phyloP scores from a whole-genome alignment of 2,888 invertebrate genomes.

The Apotomis turbidana region DNA sequence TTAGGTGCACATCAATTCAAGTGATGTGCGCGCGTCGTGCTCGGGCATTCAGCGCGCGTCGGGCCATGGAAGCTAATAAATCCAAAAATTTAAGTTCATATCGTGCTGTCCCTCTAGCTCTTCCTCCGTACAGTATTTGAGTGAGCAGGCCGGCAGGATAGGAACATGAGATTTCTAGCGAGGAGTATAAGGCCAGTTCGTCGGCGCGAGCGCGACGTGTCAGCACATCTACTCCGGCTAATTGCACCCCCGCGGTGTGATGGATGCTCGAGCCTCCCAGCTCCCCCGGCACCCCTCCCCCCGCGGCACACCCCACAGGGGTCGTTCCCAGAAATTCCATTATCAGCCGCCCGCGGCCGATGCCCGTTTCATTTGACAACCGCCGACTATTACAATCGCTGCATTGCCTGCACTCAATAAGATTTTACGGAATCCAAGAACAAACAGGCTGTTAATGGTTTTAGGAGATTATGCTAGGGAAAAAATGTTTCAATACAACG shows the following conservation, averaged over 20 bases:
- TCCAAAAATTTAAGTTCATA: too few relatives aligned
- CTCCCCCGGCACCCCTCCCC: slow-evolving; percentile 50
- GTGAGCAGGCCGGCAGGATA: too few relatives aligned
- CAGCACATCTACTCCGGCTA: slow-evolving; percentile 78
- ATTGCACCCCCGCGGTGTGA: slow-evolving; percentile 74
- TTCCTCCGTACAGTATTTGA: too few relatives aligned
- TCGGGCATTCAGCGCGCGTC: slow-evolving; percentile 33
- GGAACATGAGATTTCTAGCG: too few relatives aligned
- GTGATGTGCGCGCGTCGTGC: slow-evolving; percentile 21
- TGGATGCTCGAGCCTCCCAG: slow-evolving; percentile 65
- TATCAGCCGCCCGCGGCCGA: slow-evolving; percentile 65
- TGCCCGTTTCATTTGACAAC: slow-evolving; percentile 62
- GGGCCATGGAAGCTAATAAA: not conserved
- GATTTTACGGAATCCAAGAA: slow-evolving; percentile 34
- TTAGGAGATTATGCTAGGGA: slow-evolving; percentile 14
- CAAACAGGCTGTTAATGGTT: slow-evolving; percentile 25
- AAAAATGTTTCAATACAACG: slow-evolving; percentile 15
- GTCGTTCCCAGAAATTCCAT: slow-evolving; percentile 82
- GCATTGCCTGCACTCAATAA: slow-evolving; percentile 36
- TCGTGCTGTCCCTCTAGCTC: too few relatives aligned
- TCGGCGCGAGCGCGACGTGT: slow-evolving; percentile 61
- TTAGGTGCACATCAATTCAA: slow-evolving; percentile 34
- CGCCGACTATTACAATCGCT: slow-evolving; percentile 40
- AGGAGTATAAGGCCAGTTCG: not conserved
- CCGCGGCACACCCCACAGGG: slow-evolving; percentile 71